phyloP scores from a whole-genome alignment of 2,113 vertebrate genomes.

The Polypterus bichir region DNA sequence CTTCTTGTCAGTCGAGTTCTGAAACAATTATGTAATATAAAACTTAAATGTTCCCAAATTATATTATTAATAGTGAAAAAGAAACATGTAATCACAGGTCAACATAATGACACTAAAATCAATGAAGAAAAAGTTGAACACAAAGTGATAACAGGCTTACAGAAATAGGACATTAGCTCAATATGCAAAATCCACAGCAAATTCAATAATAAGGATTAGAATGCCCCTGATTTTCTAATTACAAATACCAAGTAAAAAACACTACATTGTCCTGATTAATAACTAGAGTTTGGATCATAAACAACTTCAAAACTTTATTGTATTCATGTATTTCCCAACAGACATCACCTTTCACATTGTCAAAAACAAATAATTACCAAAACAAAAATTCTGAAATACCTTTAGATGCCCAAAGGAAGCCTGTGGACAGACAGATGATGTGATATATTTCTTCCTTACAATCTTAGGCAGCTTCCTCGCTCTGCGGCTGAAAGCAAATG shows the following conservation, averaged over 20 bases:
- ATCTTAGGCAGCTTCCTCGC: conserved; percentile 94
- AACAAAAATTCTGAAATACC: conserved; percentile 77
- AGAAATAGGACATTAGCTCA: too few species aligned
- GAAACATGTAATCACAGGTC: too few species aligned
- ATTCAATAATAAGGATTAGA: too few species aligned
- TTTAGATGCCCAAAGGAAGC: conserved; percentile 95
- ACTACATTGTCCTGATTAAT: conserved; percentile 40
- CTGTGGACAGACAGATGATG: conserved; percentile 92
- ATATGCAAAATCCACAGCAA: too few species aligned
- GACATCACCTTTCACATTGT: conserved; percentile 56
- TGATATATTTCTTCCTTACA: conserved; percentile 92
- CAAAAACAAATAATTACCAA: conserved; percentile 62
- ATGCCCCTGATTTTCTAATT: too few species aligned
- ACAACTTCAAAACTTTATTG: conserved; percentile 45
- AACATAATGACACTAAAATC: too few species aligned
- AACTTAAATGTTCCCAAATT: too few species aligned
- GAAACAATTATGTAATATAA: too few species aligned
- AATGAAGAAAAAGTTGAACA: too few species aligned
- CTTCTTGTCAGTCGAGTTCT: too few species aligned
- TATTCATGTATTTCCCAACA: conserved; percentile 49
- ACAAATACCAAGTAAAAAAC: conserved; percentile 16
- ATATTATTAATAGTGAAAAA: too few species aligned
- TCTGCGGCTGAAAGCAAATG: conserved; percentile 94
- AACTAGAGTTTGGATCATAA: conserved; percentile 39
- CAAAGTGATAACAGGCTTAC: too few species aligned